These are phyloP conservation scores for Narcine bancroftii DNA, from an alignment of 2,113 vertebrate species.

Conservation along the genomic window DNA sequence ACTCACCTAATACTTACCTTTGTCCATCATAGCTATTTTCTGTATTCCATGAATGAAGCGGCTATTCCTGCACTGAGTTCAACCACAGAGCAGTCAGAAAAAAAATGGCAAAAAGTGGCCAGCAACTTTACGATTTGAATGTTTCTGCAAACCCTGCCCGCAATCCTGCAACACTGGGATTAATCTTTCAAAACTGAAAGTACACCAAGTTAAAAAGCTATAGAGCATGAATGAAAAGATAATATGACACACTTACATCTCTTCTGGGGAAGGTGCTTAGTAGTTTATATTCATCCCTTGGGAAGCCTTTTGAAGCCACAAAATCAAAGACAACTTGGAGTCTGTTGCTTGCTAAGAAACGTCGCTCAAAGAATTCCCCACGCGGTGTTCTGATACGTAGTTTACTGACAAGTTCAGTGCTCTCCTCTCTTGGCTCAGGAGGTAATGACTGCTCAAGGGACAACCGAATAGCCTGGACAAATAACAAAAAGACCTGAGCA, in stretches of 20 bases:
- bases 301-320: constrained; percentile 95
- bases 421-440: constrained; percentile 79
- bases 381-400: constrained; percentile 89
- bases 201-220: not conserved
- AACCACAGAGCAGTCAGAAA: too few species aligned
- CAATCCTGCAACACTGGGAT: not conserved
- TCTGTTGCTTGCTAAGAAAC: constrained; percentile 86
- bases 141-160: not conserved
- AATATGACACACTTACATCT: constrained; percentile 69
- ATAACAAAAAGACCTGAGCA: constrained; percentile 39
- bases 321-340: constrained; percentile 97
- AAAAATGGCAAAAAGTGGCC: too few species aligned
- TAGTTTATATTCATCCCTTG: constrained; percentile 90
- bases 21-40: too few species aligned
- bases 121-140: not conserved
- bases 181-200: not conserved
- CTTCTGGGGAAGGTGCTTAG: constrained; percentile 97
- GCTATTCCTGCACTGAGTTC: too few species aligned
- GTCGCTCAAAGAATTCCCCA: constrained; percentile 88
- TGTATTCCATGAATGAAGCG: too few species aligned
- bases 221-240: not conserved
- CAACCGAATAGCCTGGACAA: constrained; percentile 80
- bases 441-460: constrained; percentile 90
- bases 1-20: too few species aligned
- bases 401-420: constrained; percentile 82